Base-by-base conservation (phyloP, 2,797 vertebrate species). In the Myotis vivesi region DNA sequence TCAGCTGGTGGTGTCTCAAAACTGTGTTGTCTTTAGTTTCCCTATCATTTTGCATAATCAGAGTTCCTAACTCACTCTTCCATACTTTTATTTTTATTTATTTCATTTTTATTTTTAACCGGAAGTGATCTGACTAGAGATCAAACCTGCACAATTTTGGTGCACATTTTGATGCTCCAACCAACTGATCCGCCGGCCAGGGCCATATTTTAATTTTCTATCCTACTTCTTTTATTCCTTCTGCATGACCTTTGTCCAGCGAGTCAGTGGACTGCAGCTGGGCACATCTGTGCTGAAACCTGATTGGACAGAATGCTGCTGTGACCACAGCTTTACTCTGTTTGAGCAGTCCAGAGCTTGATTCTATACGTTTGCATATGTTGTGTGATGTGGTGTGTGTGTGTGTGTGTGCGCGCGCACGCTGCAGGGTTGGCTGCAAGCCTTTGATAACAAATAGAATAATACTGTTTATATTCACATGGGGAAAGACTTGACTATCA, bases 371-470 rank as follows among this genome's bases (percentile, higher is more conserved):
- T 92, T 68, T 91, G 22, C 76, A 80, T 9, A 46, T 23, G 15
- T 0, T 9, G 44, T 72, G 33, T 33, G n/a, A 62, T 82, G 10
- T 8, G 28, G 68, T 44, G 44, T 10, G 12, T 71, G 3, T 6
- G 66, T 20, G 59, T 16, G 30, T 23, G 36, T 10, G 28, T 4
- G 36, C 0, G 8, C 0, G 38, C 1, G 41, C 3, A 16, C 10
- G 15, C 89, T 77, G 23, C 64, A 59, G 79, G 88, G 41, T 95
- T 96, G 96, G 94, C 96, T 96, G 87, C 64, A 95, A 88, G 92
- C 46, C 89, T 97, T 33, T 5, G 95, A 97, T 97, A 97, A 97
- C 97, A 97, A 96, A 94, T 88, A 89, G 89, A 91, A 95, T 96
- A 1, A 95, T 3, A 10, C 97, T 88, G 94, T 96, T 97, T 96